Evolutionary conservation across 2,113 vertebrate genomes (phyloP), one percentile per base, ranked within the genome.

Genomic region (Psilopsiagon aymara): DNA sequence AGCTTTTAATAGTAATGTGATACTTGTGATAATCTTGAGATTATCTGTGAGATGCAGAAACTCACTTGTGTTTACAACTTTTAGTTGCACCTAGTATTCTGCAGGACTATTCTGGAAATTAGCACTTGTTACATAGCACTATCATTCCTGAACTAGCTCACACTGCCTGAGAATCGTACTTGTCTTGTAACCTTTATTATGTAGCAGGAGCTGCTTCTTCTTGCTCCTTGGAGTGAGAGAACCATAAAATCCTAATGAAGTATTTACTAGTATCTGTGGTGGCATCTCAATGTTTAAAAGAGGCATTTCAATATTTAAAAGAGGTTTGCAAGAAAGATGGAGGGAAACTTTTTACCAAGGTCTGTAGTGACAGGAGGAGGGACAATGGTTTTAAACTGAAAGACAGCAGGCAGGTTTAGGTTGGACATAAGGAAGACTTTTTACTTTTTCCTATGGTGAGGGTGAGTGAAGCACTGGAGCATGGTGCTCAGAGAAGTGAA

Each of bases 1-100:
- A 28, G 25, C 29, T 80, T 84, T 75, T 57, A 28, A 3, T 62
- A 25, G 17, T 70, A 3, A 55, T 0, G 0, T 27, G 33, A 24
- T 66, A 16, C 35, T 66, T 75, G 10, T n/a, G 31, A 10, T 74
- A 43, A 60, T 75, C 35, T 83, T 29, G 52, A 6, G 44, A 9
- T 76, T 76, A 16, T 43, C 66, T 64, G 29, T 43, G 53, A 66
- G 37, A 25, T 13, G 14, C 60, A 29, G 57, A 73, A 15, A 52
- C 35, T 73, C 17, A 24, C 8, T 41, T 63, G 24, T 1, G 1
- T 66, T 92, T 64, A 9, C 27, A 69, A 0, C 16, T 85, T 87
- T 2, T 51, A 8, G 17, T 69, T 91, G 28, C 21, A 31, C 24
- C 9, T 87, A 0, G 0, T 53, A 16, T 71, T 75, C 43, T n/a